Conservation (phyloP, 2,113 vertebrate genomes). For the Psephotus haematonotus region DNA sequence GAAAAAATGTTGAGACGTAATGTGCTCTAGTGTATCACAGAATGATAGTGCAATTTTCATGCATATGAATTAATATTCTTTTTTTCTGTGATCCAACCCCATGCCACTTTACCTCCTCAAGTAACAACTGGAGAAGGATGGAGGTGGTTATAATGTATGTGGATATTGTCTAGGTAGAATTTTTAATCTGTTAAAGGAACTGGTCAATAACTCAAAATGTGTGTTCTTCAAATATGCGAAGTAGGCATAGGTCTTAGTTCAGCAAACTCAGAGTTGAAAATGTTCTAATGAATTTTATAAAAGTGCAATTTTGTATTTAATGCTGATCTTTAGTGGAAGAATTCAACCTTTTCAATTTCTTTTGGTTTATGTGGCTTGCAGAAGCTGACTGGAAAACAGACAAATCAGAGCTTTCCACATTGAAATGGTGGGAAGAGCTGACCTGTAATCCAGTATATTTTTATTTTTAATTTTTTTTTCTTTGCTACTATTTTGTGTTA, state of each 20-base stretch:
- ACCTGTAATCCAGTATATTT: not conserved
- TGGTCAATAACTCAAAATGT: not conserved
- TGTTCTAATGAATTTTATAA: not conserved
- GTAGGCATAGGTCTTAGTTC: not conserved
- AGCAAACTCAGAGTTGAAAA: not conserved
- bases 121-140: not conserved
- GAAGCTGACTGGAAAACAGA: not conserved
- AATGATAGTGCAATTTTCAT: not conserved
- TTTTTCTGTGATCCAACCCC: not conserved
- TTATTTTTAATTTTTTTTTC: not conserved
- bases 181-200: not conserved
- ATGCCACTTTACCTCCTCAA: not conserved
- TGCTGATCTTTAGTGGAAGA: not conserved
- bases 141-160: not conserved
- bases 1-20: not conserved
- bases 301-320: not conserved
- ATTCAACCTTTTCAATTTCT: not conserved
- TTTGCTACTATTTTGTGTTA: constrained; percentile 18
- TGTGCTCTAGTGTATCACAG: not conserved
- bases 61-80: not conserved
- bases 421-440: not conserved
- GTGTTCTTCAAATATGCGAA: not conserved
- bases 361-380: not conserved
- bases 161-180: not conserved
- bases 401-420: not conserved